Evolutionary conservation across 1,140 invertebrate genomes (phyloP), one percentile per base, ranked within the genome.

Genomic region (Drosophila albomicans): DNA sequence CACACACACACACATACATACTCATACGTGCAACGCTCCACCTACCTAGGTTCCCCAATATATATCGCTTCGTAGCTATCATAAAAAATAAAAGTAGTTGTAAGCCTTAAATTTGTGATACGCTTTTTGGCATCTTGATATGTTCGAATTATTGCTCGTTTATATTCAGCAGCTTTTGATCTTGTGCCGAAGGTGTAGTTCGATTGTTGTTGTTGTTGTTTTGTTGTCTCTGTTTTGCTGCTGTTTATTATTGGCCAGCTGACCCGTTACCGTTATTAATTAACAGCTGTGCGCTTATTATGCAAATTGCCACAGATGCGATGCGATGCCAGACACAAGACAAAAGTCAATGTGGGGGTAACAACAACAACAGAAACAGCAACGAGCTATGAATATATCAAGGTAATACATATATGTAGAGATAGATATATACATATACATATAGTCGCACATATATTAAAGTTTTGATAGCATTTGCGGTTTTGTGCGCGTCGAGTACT

Each of bases 211-310:
- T 51, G 13, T 54, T 64, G 15, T 57, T 58, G 30, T 67, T 35
- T 20, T 49, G 8, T 11, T 30, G 25, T 28, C 13, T 30, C 35
- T 58, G 38, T 5, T 38, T 57, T 11, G 54, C 16, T 30, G 13
- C 11, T 30, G 28, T n/a, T 13, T 13, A 10, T 69, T 56, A 20
- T 46, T 68, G 57, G 52, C 49, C 82, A 79, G 82, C 68, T 82
- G 82, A 58, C 62, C 75, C 74, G 77, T 81, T 88, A 88, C 72
- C 84, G 84, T 89, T 88, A 89, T 84, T 88, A 89, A 89, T 88
- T 84, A 88, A 89, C 84, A 88, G 85, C 84, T 89, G 84, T 81
- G 85, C 81, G 84, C 81, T 75, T 88, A 81, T 78, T 88, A 89
- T 88, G 85, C 78, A 88, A 89, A 88, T 89, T 71, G 75, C 68